phyloP scores from a whole-genome alignment of 2,113 vertebrate species.

The Theristicus caerulescens region DNA sequence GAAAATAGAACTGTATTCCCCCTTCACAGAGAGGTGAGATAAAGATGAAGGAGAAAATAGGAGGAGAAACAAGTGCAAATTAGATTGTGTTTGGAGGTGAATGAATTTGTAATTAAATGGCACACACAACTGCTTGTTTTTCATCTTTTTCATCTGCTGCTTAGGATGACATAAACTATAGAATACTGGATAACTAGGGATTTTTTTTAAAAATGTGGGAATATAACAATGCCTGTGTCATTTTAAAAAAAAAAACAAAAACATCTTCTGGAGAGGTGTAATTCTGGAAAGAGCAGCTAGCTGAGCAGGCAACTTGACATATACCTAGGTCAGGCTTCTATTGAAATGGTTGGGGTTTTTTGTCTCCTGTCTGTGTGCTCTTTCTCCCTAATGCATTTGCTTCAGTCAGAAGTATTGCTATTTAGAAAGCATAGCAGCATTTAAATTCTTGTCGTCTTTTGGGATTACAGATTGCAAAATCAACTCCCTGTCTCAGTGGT shows the following conservation, averaged over 20 bases:
- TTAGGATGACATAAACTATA: neutral
- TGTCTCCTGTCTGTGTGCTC: neutral
- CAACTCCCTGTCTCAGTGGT: neutral
- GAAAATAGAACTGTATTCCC: neutral
- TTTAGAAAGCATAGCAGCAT: neutral
- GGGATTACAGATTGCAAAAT: neutral
- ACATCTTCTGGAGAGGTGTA: neutral
- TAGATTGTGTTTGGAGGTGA: neutral
- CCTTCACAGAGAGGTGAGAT: neutral
- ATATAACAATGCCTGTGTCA: neutral
- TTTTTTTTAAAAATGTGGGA: neutral
- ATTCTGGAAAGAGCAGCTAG: neutral
- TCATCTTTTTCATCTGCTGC: neutral
- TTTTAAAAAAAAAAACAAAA: neutral
- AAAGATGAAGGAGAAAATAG: neutral
- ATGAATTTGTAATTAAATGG: neutral
- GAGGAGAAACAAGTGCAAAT: neutral
- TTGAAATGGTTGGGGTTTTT: neutral
- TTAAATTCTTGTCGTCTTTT: neutral
- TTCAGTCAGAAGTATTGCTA: neutral
- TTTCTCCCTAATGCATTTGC: neutral
- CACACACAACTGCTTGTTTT: neutral
- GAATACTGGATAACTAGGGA: neutral
- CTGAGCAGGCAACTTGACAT: neutral
- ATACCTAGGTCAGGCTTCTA: neutral